These are phyloP conservation scores for Limnephilus marmoratus DNA, from an alignment of 2,888 invertebrate genomes.

Conservation along the genomic window DNA sequence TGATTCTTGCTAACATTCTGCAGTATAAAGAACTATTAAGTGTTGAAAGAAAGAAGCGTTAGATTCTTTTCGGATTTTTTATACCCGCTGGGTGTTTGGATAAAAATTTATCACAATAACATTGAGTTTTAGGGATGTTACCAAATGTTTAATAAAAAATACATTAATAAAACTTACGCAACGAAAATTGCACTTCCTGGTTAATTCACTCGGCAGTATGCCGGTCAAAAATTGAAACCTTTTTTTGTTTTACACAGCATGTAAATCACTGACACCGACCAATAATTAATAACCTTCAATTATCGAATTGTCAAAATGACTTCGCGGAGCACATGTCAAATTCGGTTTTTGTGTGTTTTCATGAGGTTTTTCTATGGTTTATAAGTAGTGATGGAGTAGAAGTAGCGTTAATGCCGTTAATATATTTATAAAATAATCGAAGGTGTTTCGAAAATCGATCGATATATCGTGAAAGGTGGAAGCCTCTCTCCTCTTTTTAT, in stretches of 20 bases:
- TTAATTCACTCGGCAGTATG: neutral
- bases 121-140: neutral
- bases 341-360: no score
- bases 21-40: neutral
- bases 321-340: neutral
- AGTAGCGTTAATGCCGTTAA: no score
- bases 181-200: neutral
- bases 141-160: neutral
- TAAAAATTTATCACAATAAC: neutral
- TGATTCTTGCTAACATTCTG: neutral
- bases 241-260: neutral
- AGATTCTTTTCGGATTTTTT: neutral
- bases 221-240: neutral
- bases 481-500: no score
- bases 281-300: neutral
- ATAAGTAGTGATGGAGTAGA: no score
- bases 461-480: no score
- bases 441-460: no score
- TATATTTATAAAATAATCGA: no score
- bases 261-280: neutral
- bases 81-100: neutral
- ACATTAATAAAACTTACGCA: neutral
- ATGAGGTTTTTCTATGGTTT: neutral
- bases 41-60: neutral
- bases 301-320: neutral